Conservation (phyloP, 2,888 invertebrate species). For the Xanthorhoe spadicearia region DNA sequence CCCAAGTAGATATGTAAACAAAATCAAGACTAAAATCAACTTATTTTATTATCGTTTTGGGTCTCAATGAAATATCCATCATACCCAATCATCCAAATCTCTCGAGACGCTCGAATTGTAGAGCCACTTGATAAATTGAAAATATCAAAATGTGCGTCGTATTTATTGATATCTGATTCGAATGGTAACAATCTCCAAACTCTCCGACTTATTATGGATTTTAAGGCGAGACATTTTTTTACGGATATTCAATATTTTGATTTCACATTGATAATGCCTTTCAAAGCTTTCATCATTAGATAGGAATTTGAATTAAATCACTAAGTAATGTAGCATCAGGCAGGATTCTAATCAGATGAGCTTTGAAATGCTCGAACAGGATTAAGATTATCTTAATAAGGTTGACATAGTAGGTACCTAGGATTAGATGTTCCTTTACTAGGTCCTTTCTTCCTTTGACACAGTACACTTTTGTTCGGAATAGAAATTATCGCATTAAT, state of each 20-base stretch:
- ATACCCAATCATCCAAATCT: conserved; percentile 23
- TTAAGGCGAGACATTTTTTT: conserved; percentile 28
- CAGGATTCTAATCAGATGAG: not conserved
- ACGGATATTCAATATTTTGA: conserved; percentile 39
- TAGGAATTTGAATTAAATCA: not conserved
- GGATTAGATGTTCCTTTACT: too few species aligned
- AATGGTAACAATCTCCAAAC: conserved; percentile 28
- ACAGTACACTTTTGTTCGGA: too few species aligned
- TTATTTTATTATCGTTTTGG: conserved; percentile 18
- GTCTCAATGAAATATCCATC: conserved; percentile 29
- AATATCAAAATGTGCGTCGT: conserved; percentile 29
- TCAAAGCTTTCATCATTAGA: not conserved
- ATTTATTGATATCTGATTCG: conserved; percentile 36
- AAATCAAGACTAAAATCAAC: conserved; percentile 14
- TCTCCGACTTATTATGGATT: conserved; percentile 34
- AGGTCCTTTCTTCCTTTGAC: too few species aligned
- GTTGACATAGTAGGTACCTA: too few species aligned
- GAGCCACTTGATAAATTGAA: conserved; percentile 29
- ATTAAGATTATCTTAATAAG: too few species aligned
- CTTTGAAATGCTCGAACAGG: too few species aligned
- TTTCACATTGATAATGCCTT: conserved; percentile 4
- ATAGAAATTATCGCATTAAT: too few species aligned
- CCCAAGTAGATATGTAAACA: not conserved
- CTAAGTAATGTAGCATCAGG: not conserved
- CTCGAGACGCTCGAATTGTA: conserved; percentile 22